Percentiles rank a stretch among this genome's conserved stretches.
phyloP scores from a whole-genome alignment of 1,140 invertebrate species.

The Papilio dardanus region DNA sequence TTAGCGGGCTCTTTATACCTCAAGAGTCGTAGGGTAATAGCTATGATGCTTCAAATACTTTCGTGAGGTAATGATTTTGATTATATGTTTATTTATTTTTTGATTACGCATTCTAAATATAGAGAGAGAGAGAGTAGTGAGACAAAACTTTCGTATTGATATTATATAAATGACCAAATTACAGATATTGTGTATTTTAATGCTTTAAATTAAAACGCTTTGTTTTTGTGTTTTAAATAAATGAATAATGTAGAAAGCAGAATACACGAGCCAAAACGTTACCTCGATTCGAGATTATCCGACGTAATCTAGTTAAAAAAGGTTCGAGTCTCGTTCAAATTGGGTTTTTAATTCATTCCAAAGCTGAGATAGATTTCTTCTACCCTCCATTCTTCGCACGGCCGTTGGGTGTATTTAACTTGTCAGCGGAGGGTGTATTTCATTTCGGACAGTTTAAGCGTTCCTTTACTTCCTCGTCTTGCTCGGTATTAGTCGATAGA shows the following conservation, averaged over 20 bases:
- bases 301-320: slow-evolving; percentile 52
- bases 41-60: neutral
- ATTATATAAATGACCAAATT: neutral
- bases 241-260: slow-evolving; percentile 27
- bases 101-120: no score
- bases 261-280: slow-evolving; percentile 48
- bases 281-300: slow-evolving; percentile 27
- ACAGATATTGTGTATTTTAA: no score
- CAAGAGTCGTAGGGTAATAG: slow-evolving; percentile 44
- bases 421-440: slow-evolving; percentile 60
- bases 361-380: slow-evolving; percentile 39
- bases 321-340: slow-evolving; percentile 42
- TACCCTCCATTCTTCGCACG: slow-evolving; percentile 39
- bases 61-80: neutral
- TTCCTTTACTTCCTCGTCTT: slow-evolving; percentile 39
- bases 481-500: slow-evolving; percentile 44
- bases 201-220: neutral
- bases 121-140: no score
- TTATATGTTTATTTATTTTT: no score
- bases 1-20: slow-evolving; percentile 52
- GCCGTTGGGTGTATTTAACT: slow-evolving; percentile 50
- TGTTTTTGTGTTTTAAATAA: neutral
- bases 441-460: slow-evolving; percentile 66
- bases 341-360: slow-evolving; percentile 48
- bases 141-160: neutral